Evolutionary conservation across 2,888 invertebrate species (phyloP), one percentile per base, ranked within the genome.

Genomic region (Thalpophila matura): DNA sequence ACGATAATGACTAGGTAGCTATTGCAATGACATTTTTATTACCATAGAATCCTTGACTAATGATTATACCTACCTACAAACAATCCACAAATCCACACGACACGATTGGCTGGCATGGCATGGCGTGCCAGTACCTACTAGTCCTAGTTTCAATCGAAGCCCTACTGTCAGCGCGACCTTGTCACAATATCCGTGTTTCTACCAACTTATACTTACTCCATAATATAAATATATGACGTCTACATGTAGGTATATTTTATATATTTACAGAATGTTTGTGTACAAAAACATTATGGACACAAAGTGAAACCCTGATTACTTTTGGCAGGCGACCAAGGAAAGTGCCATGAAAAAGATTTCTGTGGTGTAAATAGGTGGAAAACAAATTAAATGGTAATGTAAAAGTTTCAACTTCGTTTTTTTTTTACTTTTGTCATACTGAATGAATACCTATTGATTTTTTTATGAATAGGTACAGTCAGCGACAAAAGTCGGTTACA

Each of bases 121-220:
- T 74, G 58, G 55, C 71, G 68, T 76, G 77, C 49, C 53, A 60
- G 50, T 38, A 56, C n/a, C n/a, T n/a, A n/a, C 51, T 69, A 70
- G 84, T 78, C 82, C 84, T 74, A 81, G 77, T 86, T 86, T 76
- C 63, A 70, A 69, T 73, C 69, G 86, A 86, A 85, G 84, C 86
- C 86, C 81, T 84, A 84, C 80, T 78, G 77, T 66, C 74, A 75
- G 51, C 27, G 42, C 72, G 83, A 81, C 86, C 84, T 86, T 85
- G 85, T 70, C 74, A 74, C 63, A 71, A 63, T 75, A 77, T 67
- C 51, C 27, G 61, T 65, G 61, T 67, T 18, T 67, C 10, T 42
- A 29, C 46, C 33, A 53, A 47, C 31, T 3, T 50, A 38, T n/a
- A n/a, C n/a, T n/a, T n/a, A n/a, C n/a, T n/a, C n/a, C n/a, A n/a